Conservation (phyloP, 1,140 invertebrate species). For the Theocolax elegans region DNA sequence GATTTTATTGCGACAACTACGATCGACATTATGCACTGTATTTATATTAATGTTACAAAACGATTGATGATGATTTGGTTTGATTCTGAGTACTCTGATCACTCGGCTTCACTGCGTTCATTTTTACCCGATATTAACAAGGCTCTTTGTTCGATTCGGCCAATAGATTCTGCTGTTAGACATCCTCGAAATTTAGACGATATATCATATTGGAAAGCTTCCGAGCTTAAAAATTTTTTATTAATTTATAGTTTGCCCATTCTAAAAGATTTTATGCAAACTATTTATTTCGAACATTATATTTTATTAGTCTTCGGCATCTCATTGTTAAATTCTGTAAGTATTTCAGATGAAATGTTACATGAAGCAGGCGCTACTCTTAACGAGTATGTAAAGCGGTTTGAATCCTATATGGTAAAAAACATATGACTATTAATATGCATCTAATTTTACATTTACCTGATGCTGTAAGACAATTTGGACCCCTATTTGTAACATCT, state of each 20-base stretch:
- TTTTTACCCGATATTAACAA: not conserved
- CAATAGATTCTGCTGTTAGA: not conserved
- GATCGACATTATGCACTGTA: not conserved
- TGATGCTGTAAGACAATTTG: not conserved
- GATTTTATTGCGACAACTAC: not conserved
- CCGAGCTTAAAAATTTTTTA: not conserved
- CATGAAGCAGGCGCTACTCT: not conserved
- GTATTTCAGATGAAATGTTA: not conserved
- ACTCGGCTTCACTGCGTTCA: not conserved
- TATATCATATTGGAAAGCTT: not conserved
- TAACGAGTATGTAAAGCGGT: not conserved
- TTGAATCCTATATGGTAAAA: slow-evolving; percentile 9
- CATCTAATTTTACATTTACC: not conserved
- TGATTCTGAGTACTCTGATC: not conserved
- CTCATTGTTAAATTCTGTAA: not conserved
- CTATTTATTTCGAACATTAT: not conserved
- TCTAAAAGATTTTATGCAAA: not conserved
- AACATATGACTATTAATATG: not conserved
- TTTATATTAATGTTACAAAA: not conserved
- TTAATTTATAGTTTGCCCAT: not conserved
- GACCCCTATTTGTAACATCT: not conserved
- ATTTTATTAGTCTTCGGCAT: not conserved
- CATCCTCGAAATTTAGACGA: not conserved
- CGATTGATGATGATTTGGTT: not conserved
- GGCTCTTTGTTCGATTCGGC: not conserved